Base-by-base conservation (phyloP, 2,888 invertebrate species). In the Sphecodes monilicornis region DNA sequence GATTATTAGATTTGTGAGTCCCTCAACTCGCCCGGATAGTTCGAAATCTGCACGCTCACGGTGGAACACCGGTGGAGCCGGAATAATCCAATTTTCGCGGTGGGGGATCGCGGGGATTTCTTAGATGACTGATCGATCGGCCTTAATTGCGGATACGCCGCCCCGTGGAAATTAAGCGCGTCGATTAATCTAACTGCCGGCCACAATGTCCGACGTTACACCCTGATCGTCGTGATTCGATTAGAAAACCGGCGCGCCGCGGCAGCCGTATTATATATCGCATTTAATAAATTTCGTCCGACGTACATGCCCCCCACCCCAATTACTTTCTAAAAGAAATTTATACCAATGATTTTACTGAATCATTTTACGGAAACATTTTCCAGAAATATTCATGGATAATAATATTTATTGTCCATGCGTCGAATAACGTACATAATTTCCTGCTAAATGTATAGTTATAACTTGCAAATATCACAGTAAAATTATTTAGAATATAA, bases 1-100 rank as follows among this genome's bases (percentile, higher is more conserved):
- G 72, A 43, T 84, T 85, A 84, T 84, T 85, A 80, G 80, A 85
- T 85, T 78, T 84, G 66, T n/a, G 75, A 78, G 29, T 57, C 57
- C 57, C 64, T 46, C 18, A 60, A 39, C 26, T 36, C 50, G 26
- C 32, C 18, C 8, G 26, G 76, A 18, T 22, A 64, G 41, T 18
- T 16, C 18, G 70, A 70, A 26, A 43, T 36, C 43, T 16, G 68
- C 54, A 41, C 68, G 68, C 43, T 43, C n/a, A 68, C 29, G 71
- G 57, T 26, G 22, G 57, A 57, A 64, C 70, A 60, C 36, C 50
- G 0, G 6, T 26, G 29, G 73, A 16, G 22, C 57, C 39, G 54
- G 22, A 50, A 66, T 71, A 84, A 82, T 74, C 78, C 71, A 78
- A 84, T 84, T 76, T 84, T 43, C 64, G 26, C 1, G 26, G 43